Percentiles rank a stretch among this genome's conserved stretches.
Evolutionary conservation across 2,888 invertebrate genomes (phyloP).

Genomic region (Hirtodrosophila cameraria): DNA sequence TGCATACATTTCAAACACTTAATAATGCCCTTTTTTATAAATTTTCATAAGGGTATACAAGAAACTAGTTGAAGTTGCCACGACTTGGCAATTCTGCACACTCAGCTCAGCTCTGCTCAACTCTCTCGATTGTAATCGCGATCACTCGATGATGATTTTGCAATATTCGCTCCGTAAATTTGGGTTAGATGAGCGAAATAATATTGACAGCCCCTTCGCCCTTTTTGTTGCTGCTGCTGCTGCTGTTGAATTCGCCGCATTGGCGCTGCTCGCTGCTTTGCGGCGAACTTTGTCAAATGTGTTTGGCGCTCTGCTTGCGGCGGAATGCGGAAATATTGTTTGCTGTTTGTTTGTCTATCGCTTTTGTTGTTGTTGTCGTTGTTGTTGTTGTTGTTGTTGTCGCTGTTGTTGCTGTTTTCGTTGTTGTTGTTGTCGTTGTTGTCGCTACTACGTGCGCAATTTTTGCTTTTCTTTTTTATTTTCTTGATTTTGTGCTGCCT

Average conservation of each 20-base stretch:
- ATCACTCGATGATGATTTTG: slow-evolving; percentile 48
- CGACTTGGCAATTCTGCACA: slow-evolving; percentile 10
- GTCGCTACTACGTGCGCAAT: slow-evolving; percentile 55
- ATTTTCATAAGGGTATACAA: slow-evolving; percentile 36
- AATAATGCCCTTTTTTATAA: too few species aligned
- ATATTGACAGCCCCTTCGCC: not conserved
- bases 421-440: too few species aligned
- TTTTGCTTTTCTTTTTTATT: slow-evolving; percentile 44
- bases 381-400: slow-evolving; percentile 34
- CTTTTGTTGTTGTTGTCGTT: slow-evolving; percentile 23
- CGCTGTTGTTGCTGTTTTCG: slow-evolving; percentile 21
- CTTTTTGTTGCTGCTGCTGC: not conserved
- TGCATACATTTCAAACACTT: too few species aligned
- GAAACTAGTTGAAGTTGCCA: slow-evolving; percentile 10
- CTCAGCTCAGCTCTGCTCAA: slow-evolving; percentile 23
- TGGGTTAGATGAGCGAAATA: slow-evolving; percentile 34
- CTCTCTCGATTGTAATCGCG: slow-evolving; percentile 41
- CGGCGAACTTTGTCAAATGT: slow-evolving; percentile 63
- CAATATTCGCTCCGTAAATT: slow-evolving; percentile 43
- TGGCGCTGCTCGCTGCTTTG: slow-evolving; percentile 19
- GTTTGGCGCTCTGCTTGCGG: slow-evolving; percentile 39
- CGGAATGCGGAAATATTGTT: slow-evolving; percentile 76
- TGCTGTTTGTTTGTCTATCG: slow-evolving; percentile 47
- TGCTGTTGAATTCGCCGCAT: slow-evolving; percentile 19
- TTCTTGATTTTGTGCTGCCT: slow-evolving; percentile 35